Evolutionary conservation across 1,140 invertebrate species (phyloP), one percentile per base, ranked within the genome.

Genomic region (Brachionus asplanchnoidis): DNA sequence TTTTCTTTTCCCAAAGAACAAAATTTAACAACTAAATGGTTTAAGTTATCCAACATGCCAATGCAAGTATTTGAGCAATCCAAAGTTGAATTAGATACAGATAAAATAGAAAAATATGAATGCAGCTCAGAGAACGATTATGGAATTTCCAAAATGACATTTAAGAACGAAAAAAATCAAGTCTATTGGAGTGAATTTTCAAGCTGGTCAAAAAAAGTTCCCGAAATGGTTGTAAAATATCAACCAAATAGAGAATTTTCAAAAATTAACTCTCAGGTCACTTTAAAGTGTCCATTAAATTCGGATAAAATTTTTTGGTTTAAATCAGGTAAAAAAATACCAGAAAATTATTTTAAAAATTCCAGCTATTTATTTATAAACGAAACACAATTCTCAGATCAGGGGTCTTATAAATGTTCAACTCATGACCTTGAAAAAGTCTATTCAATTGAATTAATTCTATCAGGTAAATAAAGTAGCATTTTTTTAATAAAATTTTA

Each of bases 271-370:
- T 14, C 20, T 77, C 46, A 44, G 23, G 73, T 77, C 4, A 50
- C 50, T 26, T 50, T 77, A 77, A 50, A 77, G 4, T 77, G 73
- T 50, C 73, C 73, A 12, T 20, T 77, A n/a, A n/a, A 77, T 14
- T 46, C 20, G 6, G 73, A 77, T 77, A 0, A 46, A 26, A 36
- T 77, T 50, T 28, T 50, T 12, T 77, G 73, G 73, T 77, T 50
- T 36, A 77, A 77, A 77, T 77, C 44, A 5, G 20, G 26, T 28
- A 77, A 42, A 40, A 11, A 9, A 73, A 46, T 73, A 3, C 7
- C 32, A 3, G 20, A 77, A 5, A 1, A 44, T 75, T 3, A 44
- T 20, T 7, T 20, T 1, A 50, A 14, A 44, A 28, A 44, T 75
- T 75, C 40, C 7, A 75, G 17, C n/a, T 2, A 75, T 44, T 75